A percentile compares a stretch with the other conserved stretches of the same genome.
These are phyloP conservation scores for Procavia capensis DNA, from an alignment of 2,113 vertebrate species.

Conservation along the genomic window DNA sequence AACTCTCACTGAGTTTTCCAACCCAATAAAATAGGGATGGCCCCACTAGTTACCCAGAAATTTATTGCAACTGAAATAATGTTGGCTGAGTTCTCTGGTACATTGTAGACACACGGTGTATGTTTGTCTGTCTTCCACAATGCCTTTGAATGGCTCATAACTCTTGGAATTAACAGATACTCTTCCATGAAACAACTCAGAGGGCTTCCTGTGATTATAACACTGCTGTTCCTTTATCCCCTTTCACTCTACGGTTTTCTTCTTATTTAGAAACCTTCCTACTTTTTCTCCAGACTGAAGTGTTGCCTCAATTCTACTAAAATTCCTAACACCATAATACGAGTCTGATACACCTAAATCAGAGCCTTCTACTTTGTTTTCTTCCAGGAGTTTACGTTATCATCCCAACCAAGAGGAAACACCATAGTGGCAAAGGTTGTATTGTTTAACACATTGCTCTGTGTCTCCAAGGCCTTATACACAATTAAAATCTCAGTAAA, in stretches of 20 bases:
- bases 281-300: not conserved
- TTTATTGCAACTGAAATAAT: not conserved
- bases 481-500: not conserved
- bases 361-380: not conserved
- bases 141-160: not conserved
- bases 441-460: not conserved
- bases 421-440: not conserved
- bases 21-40: not conserved
- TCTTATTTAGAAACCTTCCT: not conserved
- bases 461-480: not conserved
- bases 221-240: not conserved
- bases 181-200: not conserved
- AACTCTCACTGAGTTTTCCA: not conserved
- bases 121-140: not conserved
- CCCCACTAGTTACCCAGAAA: not conserved
- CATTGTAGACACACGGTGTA: not conserved
- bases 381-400: not conserved
- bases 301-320: not conserved
- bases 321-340: not conserved
- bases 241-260: not conserved
- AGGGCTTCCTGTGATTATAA: not conserved
- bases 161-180: not conserved
- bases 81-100: not conserved
- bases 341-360: not conserved
- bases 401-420: not conserved